Evolutionary conservation across 2,888 invertebrate species (phyloP).

Genomic region (Machimus rusticus): DNA sequence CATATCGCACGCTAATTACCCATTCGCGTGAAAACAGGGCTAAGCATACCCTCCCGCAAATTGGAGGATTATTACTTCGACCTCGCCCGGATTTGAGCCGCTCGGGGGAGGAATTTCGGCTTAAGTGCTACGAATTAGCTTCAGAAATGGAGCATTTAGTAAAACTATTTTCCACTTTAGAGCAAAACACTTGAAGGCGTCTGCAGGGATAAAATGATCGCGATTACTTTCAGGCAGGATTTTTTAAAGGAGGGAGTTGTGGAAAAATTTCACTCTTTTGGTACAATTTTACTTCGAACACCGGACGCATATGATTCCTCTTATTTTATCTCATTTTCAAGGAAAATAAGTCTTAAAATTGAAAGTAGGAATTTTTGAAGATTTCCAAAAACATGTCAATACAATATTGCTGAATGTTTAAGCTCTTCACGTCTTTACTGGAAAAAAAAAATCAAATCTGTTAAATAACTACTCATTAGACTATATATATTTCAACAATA

Average conservation of each 20-base stretch:
- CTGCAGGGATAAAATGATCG: neutral
- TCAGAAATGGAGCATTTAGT: neutral
- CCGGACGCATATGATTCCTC: no score
- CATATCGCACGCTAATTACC: neutral
- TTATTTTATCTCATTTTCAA: no score
- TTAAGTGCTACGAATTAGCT: neutral
- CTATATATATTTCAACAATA: no score
- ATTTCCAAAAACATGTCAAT: no score
- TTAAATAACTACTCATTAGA: no score
- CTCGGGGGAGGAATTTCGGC: neutral
- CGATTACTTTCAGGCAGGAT: neutral
- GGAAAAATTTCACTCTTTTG: neutral
- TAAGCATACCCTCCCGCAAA: neutral
- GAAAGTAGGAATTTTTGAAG: no score
- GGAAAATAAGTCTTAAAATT: no score
- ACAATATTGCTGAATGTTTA: no score
- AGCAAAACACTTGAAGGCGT: neutral
- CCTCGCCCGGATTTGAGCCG: neutral
- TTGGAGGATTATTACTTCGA: neutral
- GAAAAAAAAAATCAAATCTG: no score
- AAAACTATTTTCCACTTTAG: neutral
- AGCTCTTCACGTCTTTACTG: no score
- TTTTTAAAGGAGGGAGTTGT: neutral
- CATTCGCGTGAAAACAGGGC: neutral
- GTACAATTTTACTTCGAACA: neutral